phyloP scores from a whole-genome alignment of 2,797 vertebrate species.

The Zenarchopterus dispar region DNA sequence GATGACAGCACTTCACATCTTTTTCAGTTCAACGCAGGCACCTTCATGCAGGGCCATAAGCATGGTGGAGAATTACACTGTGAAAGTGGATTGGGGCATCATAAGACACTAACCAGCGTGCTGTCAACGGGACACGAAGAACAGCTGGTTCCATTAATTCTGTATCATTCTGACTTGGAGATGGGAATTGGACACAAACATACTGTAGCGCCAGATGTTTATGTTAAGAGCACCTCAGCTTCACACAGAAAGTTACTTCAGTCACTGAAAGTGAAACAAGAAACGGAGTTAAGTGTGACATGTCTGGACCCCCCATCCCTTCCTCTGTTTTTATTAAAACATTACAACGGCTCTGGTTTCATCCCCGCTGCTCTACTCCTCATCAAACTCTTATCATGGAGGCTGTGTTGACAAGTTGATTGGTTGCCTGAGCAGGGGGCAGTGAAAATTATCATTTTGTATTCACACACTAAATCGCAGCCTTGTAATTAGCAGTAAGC shows the following conservation, averaged over 20 bases:
- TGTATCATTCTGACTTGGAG: constrained; percentile 54
- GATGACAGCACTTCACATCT: constrained; percentile 35
- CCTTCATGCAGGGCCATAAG: neutral
- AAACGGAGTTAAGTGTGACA: constrained; percentile 23
- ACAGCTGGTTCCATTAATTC: constrained; percentile 55
- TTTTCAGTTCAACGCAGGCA: constrained; percentile 19
- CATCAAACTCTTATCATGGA: constrained; percentile 60
- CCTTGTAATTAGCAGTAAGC: constrained; percentile 63
- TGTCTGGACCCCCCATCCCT: neutral
- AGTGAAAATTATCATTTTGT: constrained; percentile 60
- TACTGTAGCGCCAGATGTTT: constrained; percentile 11
- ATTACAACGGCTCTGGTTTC: constrained; percentile 34
- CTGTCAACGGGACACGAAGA: neutral
- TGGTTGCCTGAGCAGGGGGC: constrained; percentile 49
- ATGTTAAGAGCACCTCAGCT: constrained; percentile 18
- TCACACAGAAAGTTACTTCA: constrained; percentile 17
- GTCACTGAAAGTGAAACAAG: constrained; percentile 16
- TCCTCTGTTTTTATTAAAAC: constrained; percentile 52
- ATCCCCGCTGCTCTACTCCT: constrained; percentile 32
- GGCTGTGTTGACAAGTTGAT: constrained; percentile 65
- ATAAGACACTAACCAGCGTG: constrained; percentile 22
- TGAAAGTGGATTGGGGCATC: constrained; percentile 21
- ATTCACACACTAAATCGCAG: constrained; percentile 56
- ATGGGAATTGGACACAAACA: constrained; percentile 14
- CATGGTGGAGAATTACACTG: constrained; percentile 23